These are phyloP conservation scores for Halocynthia roretzi DNA, from an alignment of 23 tunicate genomes.

Conservation along the genomic window DNA sequence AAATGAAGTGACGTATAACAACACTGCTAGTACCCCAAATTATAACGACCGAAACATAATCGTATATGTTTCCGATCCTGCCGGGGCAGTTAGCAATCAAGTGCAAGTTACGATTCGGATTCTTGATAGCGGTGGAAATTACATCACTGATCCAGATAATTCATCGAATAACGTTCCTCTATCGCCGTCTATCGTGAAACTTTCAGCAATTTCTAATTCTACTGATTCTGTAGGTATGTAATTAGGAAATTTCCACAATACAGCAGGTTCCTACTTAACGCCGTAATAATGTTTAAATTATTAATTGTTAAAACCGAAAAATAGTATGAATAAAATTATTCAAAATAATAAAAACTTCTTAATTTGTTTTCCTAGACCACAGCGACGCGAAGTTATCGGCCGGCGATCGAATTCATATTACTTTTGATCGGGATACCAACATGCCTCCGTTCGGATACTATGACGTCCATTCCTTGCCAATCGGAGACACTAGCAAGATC, in stretches of 20 bases:
- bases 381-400: conserved; percentile 35
- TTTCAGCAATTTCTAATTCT: too few species aligned
- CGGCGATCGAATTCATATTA: conserved; percentile 20
- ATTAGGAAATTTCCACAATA: too few species aligned
- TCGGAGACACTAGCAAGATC: conserved; percentile 14
- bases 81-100: not conserved
- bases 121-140: too few species aligned
- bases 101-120: too few species aligned
- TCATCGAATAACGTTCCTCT: not conserved
- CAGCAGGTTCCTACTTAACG: too few species aligned
- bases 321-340: too few species aligned
- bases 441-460: conserved; percentile 50
- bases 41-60: conserved; percentile 4
- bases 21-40: conserved; percentile 8
- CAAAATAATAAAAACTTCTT: too few species aligned
- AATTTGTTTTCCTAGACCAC: not conserved
- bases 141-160: too few species aligned
- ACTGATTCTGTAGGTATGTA: too few species aligned
- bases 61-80: not conserved
- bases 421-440: conserved; percentile 31
- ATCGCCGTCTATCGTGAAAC: too few species aligned
- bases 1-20: conserved; percentile 7
- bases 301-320: too few species aligned
- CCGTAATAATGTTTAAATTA: too few species aligned
- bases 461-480: conserved; percentile 14